phyloP scores from a whole-genome alignment of 2,797 vertebrate species.

The Sebastes matsubarae region DNA sequence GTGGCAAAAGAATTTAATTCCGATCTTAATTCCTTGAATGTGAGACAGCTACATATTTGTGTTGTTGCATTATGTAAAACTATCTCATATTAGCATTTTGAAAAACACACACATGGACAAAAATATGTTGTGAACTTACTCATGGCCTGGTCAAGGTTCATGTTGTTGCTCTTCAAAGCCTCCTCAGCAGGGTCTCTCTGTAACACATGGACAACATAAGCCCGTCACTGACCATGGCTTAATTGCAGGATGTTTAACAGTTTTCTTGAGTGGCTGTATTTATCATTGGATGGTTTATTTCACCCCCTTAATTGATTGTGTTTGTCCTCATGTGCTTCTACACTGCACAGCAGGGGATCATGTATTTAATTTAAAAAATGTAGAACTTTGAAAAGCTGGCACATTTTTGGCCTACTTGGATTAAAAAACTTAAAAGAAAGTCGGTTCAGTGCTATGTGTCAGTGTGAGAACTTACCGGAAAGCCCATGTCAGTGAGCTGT shows the following conservation, averaged over 20 bases:
- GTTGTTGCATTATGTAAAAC: background rate
- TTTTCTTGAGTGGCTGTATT: background rate
- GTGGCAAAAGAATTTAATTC: background rate
- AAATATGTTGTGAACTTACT: conserved; percentile 84
- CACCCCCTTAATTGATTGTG: background rate
- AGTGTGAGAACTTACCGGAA: conserved; percentile 85
- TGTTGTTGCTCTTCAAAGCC: conserved; percentile 97
- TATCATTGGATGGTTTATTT: background rate
- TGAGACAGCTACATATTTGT: background rate
- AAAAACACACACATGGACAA: background rate
- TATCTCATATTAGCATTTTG: background rate
- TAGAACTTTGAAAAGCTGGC: background rate
- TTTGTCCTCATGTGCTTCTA: background rate
- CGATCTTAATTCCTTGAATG: background rate
- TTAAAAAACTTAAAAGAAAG: background rate
- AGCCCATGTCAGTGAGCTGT: conserved; percentile 99
- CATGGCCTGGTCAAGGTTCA: conserved; percentile 99
- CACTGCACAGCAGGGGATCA: background rate
- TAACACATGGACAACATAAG: conserved; percentile 16
- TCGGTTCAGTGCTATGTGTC: background rate
- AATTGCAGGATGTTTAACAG: background rate
- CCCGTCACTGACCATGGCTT: background rate
- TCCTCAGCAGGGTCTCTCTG: conserved; percentile 99
- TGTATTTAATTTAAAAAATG: background rate
- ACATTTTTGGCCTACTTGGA: background rate